These are phyloP conservation scores for Malthinus flaveolus DNA, from an alignment of 2,888 invertebrate genomes.

Conservation along the genomic window DNA sequence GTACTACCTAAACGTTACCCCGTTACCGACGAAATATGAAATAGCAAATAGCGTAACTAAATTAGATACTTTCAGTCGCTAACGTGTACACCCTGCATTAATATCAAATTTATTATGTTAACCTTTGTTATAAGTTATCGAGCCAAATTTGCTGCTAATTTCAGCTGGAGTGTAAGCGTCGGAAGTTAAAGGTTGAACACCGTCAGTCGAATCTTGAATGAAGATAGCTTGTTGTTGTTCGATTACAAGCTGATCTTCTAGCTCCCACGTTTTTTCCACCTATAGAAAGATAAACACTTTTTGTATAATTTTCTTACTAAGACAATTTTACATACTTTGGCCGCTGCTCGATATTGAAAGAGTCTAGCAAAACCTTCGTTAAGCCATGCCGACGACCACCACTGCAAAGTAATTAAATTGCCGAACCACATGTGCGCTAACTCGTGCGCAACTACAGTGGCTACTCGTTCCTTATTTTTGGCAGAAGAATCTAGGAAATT, in stretches of 20 bases:
- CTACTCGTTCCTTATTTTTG: conserved; percentile 65
- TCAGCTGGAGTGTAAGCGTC: conserved; percentile 59
- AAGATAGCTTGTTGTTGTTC: conserved; percentile 70
- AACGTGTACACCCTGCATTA: no score
- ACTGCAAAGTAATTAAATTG: conserved; percentile 72
- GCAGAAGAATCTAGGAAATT: conserved; percentile 56
- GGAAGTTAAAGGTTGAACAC: conserved; percentile 62
- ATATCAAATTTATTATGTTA: background rate
- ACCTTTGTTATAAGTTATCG: conserved; percentile 72
- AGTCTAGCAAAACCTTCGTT: conserved; percentile 76
- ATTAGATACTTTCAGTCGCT: no score
- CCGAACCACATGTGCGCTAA: conserved; percentile 85
- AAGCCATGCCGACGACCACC: conserved; percentile 77
- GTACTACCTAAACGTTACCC: no score
- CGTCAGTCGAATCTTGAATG: conserved; percentile 60
- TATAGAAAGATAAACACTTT: conserved; percentile 40
- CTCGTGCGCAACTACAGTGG: conserved; percentile 74
- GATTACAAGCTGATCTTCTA: conserved; percentile 70
- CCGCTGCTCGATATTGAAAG: conserved; percentile 70
- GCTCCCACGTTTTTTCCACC: conserved; percentile 66
- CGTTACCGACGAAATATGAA: no score
- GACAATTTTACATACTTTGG: conserved; percentile 53
- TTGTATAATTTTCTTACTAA: no score
- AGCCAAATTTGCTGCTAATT: conserved; percentile 66
- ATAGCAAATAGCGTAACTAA: no score